A percentile compares a stretch with the other conserved stretches of the same genome.
phyloP scores from a whole-genome alignment of 2,888 invertebrate genomes.

The Orthosia cruda region DNA sequence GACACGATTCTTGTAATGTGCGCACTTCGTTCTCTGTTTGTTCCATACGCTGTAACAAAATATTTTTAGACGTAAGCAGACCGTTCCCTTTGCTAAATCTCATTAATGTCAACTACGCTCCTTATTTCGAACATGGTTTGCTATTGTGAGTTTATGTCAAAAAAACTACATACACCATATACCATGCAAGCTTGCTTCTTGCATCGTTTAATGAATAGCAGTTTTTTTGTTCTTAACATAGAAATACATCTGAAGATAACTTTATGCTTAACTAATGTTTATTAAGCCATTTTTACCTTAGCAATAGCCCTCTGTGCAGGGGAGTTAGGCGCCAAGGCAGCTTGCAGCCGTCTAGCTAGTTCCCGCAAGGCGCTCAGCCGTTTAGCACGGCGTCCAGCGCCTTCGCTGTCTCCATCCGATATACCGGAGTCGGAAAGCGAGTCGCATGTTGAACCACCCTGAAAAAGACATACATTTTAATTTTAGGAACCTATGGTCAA shows the following conservation, averaged over 20 bases:
- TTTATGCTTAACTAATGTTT: too few relatives aligned
- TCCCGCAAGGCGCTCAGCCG: conserved; percentile 93
- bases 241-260: too few relatives aligned
- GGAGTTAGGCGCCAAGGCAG: conserved; percentile 93
- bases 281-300: conserved; percentile 83
- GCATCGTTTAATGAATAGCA: too few relatives aligned
- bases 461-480: conserved; percentile 39
- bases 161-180: too few relatives aligned
- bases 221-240: too few relatives aligned
- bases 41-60: conserved; percentile 92
- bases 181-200: too few relatives aligned
- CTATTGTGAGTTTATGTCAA: too few relatives aligned
- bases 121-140: too few relatives aligned
- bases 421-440: conserved; percentile 96
- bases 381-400: conserved; percentile 93
- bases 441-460: conserved; percentile 92
- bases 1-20: conserved; percentile 93
- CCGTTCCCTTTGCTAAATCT: too few relatives aligned
- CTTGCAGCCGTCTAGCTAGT: conserved; percentile 93
- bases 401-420: conserved; percentile 94
- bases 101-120: too few relatives aligned
- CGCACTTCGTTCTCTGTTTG: conserved; percentile 94
- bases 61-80: too few relatives aligned
- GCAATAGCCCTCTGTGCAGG: conserved; percentile 93
- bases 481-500: background rate